Evolutionary conservation across 2,113 vertebrate genomes (phyloP), one percentile per base, ranked within the genome.

Genomic region (Oreochromis spilurus): DNA sequence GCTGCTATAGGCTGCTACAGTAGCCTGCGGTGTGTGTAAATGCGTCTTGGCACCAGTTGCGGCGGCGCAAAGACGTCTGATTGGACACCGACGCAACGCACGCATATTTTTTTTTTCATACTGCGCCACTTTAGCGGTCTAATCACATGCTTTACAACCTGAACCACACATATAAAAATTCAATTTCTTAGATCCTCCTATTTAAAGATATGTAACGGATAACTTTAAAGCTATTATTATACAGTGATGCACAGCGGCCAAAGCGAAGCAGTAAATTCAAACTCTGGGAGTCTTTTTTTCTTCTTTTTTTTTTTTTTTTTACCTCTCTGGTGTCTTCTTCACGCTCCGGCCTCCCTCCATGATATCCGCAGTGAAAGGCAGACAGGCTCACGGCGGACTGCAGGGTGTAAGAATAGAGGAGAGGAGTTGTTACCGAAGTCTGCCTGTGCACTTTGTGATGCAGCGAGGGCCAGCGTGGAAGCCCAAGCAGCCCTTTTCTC

Each of bases 61-160:
- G 86, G 87, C 84, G 91, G 89, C 92, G 94, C 94, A 93, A 92
- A 92, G 84, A 81, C 67, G 87, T 85, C 87, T 93, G 93, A 95
- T 94, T 94, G 94, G 94, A 91, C 81, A n/a, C 87, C 82, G 87
- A 90, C 87, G 84, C 81, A 58, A 26, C 29, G 54, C 43, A 89
- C 85, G 60, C 52, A 38, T 53, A 9, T 62, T 24, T 34, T 86
- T 53, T 26, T 26, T 29, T 54, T 75, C 55, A 87, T 52, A 48
- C 80, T 53, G 88, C 88, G 62, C 84, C 12, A 80, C 85, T 81
- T 50, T 5, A 50, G 65, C 60, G 17, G 40, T 84, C 53, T 53
- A 48, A 91, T 81, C 88, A 81, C 86, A 82, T 16, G 80, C 36
- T 40, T 60, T 38, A 50, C 60, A 79, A 36, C 43, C 79, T 53